Evolutionary conservation across 2,113 vertebrate species (phyloP), one percentile per base, ranked within the genome.

Genomic region (Andinoacara biseriatus): DNA sequence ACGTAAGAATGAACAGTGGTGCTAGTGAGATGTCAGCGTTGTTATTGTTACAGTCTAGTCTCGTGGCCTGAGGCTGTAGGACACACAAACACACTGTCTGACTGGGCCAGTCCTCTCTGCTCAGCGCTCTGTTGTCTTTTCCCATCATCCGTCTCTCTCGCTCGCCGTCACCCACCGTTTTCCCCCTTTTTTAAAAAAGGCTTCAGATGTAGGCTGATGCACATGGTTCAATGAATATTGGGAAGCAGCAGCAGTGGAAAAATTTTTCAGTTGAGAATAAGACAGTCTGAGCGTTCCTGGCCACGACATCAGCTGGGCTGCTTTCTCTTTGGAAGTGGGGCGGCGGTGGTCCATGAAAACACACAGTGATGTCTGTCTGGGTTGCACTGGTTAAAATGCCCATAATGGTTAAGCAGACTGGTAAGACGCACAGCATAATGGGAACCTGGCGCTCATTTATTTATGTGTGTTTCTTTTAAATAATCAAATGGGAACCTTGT

Each of bases 11-110:
- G 90, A 88, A 83, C 83, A 91, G 89, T 91, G 85, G 87, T 69
- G 82, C 84, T 88, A 86, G 90, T 90, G 90, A 92, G 91, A 94
- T 86, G 88, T 90, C 76, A 88, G 86, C 89, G 14, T 91, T 94
- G 93, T 93, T 93, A 91, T 92, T 92, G 91, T 93, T 92, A 76
- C 92, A 92, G 93, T 94, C 93, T 94, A 89, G 93, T 89, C 93
- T 90, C 29, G 46, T 89, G 90, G 90, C 94, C 91, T 3, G 87
- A 88, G 93, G 93, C 94, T 93, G 80, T 92, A 91, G 93, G 92
- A 92, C 93, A 94, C 90, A 90, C 87, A 91, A 89, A 88, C 90
- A 92, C 92, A 90, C 91, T 92, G 93, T 93, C 91, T 94, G 91
- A 90, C 85, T 89, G 82, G 63, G 82, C 76, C 85, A 56, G 81